Percentiles rank a stretch among this genome's conserved stretches.
phyloP scores from a whole-genome alignment of 2,888 invertebrate species.

The Aphelenchoides bicaudatus region DNA sequence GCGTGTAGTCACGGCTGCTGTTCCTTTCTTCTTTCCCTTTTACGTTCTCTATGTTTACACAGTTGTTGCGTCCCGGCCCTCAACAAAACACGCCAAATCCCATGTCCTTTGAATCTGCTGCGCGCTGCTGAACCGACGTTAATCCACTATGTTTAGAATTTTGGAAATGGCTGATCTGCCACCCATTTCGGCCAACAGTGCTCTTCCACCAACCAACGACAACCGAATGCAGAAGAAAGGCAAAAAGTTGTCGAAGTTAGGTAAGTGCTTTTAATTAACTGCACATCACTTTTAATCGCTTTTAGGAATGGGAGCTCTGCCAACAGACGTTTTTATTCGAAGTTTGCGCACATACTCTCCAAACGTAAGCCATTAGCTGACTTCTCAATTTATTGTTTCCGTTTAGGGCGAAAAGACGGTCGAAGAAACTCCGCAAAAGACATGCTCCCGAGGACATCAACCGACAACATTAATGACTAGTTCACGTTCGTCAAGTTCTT shows the following conservation, averaged over 20 bases:
- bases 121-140: too few relatives aligned
- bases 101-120: too few relatives aligned
- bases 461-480: neutral
- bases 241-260: slow-evolving; percentile 7
- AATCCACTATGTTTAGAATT: too few relatives aligned
- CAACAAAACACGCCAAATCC: too few relatives aligned
- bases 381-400: neutral
- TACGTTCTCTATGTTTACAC: too few relatives aligned
- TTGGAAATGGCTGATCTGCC: slow-evolving; percentile 2
- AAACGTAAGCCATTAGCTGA: neutral
- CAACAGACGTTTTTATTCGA: slow-evolving; percentile 9
- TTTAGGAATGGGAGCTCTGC: neutral
- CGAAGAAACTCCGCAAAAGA: neutral
- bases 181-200: neutral
- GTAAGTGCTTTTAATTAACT: too few relatives aligned
- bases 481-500: slow-evolving; percentile 10
- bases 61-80: too few relatives aligned
- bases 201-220: neutral
- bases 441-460: neutral
- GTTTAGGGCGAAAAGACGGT: neutral
- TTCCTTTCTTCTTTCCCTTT: too few relatives aligned
- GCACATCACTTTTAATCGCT: too few relatives aligned
- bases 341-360: neutral
- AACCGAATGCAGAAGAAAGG: neutral
- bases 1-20: too few relatives aligned